A percentile compares a stretch with the other conserved stretches of the same genome.
Evolutionary conservation across 2,888 invertebrate genomes (phyloP).

Genomic region (Meloe dianella): DNA sequence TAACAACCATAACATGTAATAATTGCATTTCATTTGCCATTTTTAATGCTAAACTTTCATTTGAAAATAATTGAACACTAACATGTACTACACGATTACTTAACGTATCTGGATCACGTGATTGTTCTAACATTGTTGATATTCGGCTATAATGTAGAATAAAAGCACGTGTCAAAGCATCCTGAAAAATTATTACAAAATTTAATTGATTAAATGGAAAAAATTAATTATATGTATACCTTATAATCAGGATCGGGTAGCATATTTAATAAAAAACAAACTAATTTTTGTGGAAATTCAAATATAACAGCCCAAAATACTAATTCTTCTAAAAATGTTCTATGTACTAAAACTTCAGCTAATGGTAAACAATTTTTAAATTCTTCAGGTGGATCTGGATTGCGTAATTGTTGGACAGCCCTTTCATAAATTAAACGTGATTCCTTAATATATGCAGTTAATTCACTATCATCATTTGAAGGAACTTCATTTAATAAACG

Average conservation of each 20-base stretch:
- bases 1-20: constrained; percentile 91
- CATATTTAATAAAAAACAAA: constrained; percentile 93
- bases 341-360: constrained; percentile 79
- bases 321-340: constrained; percentile 89
- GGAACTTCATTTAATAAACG: constrained; percentile 72
- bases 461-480: constrained; percentile 69
- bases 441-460: constrained; percentile 74
- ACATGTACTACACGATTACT: constrained; percentile 97
- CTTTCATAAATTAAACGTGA: constrained; percentile 79
- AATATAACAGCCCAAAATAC: constrained; percentile 98
- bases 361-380: constrained; percentile 82
- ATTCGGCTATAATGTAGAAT: constrained; percentile 96
- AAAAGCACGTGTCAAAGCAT: constrained; percentile 91
- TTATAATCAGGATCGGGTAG: constrained; percentile 94
- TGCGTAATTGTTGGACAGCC: constrained; percentile 79
- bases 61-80: constrained; percentile 95
- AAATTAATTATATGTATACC: constrained; percentile 58
- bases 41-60: constrained; percentile 86
- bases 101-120: constrained; percentile 86
- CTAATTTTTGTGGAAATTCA: constrained; percentile 96
- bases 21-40: constrained; percentile 91
- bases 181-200: constrained; percentile 62
- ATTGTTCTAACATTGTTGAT: constrained; percentile 86
- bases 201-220: too few species aligned
- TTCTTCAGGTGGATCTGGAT: constrained; percentile 73